Base-by-base conservation (phyloP, 2,888 invertebrate genomes). In the Neoitamus cyanurus region DNA sequence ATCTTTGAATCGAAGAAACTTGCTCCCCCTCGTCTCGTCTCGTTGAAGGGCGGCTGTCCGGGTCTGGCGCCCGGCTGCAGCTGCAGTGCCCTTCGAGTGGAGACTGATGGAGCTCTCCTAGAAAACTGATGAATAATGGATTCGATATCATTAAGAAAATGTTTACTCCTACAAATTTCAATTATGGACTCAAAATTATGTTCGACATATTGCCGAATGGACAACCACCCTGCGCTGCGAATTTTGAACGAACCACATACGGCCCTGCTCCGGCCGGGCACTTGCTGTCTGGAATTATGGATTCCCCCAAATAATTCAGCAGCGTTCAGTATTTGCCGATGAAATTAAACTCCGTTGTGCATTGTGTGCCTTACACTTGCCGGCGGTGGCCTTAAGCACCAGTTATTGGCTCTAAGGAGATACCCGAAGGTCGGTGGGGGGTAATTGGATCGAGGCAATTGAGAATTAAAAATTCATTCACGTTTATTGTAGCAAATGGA, bases 91-190 rank as follows among this genome's bases (percentile, higher is more conserved):
- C 70, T 70, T 9, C 42, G 37, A 69, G 31, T 85, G 31, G 70
- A 46, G 78, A 30, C 75, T 84, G 84, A 83, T 73, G 48, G 82
- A 36, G 31, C 80, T 48, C 68, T 85, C 86, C 83, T 86, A 86
- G 85, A 85, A 86, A 88, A 87, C 86, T 87, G 87, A 88, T 88
- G 88, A 88, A 88, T 88, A 88, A 88, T 88, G 87, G 87, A 88
- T 88, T 87, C 87, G 87, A 87, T 87, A 87, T 87, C 88, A 88
- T 88, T 88, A 88, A 86, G 87, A 87, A 86, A 87, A 87, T 87
- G 87, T 87, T 88, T 87, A 87, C 87, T 84, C 72, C 84, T 82
- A 82, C 82, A 69, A 69, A 69, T 68, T 82, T 82, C 82, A 82
- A 82, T 84, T 86, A 86, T 85, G 85, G 85, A 86, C 84, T 82